A percentile compares a stretch with the other conserved stretches of the same genome.
phyloP scores from a whole-genome alignment of 2,113 vertebrate species.

The Anarrhichthys ocellatus region DNA sequence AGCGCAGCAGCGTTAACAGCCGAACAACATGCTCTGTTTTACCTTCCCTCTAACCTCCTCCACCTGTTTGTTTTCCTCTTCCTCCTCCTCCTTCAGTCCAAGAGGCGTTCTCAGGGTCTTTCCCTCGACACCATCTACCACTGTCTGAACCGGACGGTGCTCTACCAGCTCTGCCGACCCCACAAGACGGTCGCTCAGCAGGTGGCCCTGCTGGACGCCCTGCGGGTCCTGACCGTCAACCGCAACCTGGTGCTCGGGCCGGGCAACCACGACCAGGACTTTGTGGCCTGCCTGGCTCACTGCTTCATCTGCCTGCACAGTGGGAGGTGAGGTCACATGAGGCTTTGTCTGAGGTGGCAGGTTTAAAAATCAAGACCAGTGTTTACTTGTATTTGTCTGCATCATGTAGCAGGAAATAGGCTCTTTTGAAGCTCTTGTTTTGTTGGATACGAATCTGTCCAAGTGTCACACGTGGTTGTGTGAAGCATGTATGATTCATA shows the following conservation, averaged over 20 bases:
- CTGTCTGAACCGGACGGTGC: conserved; percentile 96
- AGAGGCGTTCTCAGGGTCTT: conserved; percentile 94
- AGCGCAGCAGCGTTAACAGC: not conserved
- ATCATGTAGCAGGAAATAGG: not conserved
- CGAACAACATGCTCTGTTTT: not conserved
- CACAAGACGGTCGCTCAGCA: conserved; percentile 98
- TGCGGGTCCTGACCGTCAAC: conserved; percentile 95
- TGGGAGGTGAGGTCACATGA: conserved; percentile 86
- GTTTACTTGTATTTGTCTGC: not conserved
- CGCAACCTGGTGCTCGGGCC: conserved; percentile 96
- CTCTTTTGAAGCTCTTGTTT: not conserved
- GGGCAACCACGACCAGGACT: conserved; percentile 98
- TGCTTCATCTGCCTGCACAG: conserved; percentile 94
- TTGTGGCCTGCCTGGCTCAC: conserved; percentile 96
- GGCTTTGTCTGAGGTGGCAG: too few relatives aligned
- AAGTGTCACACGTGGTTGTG: not conserved
- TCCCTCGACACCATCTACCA: conserved; percentile 96
- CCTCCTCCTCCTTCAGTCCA: conserved; percentile 84
- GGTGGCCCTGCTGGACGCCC: conserved; percentile 94
- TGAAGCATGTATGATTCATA: not conserved
- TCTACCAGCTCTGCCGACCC: conserved; percentile 97
- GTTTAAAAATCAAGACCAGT: not conserved
- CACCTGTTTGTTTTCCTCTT: not conserved
- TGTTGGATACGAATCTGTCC: not conserved
- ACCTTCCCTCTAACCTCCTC: not conserved